Base-by-base conservation (phyloP, 23 tunicate species). In the Trididemnum nubilum region DNA sequence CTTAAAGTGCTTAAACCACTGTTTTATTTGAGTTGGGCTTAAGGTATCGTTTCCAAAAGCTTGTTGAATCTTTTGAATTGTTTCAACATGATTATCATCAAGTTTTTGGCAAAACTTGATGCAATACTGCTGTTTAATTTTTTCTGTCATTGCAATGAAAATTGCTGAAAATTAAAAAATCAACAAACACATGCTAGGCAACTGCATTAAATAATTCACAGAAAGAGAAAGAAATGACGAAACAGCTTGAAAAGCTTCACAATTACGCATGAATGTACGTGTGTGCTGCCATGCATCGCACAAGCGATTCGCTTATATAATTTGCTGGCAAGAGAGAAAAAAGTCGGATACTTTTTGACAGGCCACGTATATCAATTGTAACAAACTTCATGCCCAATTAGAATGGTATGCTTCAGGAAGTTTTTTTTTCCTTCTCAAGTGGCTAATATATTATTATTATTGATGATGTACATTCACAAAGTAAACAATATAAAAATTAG, bases 331-430 rank as follows among this genome's bases (percentile, higher is more conserved):
- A 35, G 37, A 70, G 44, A n/a, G 75, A 35, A 70, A 70, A 70
- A 70, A 37, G 75, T 70, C 75, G 44, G 75, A 70, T 70, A 70
- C 75, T 70, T 70, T 70, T 70, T n/a, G 75, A 70, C 75, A 70
- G 75, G 31, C 75, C 75, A 27, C 44, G 75, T 70, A 70, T 32
- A 61, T 44, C n/a, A n/a, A n/a, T n/a, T n/a, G n/a, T n/a, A n/a
- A n/a, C n/a, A n/a, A n/a, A n/a, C n/a, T n/a, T n/a, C n/a, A n/a
- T n/a, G n/a, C n/a, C n/a, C n/a, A n/a, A n/a, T n/a, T n/a, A n/a
- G n/a, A n/a, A n/a, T n/a, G n/a, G n/a, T n/a, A n/a, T n/a, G n/a
- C n/a, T n/a, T n/a, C n/a, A n/a, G n/a, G n/a, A n/a, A n/a, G n/a
- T n/a, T n/a, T n/a, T n/a, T n/a, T n/a, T n/a, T n/a, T n/a, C n/a